Conservation (phyloP, 2,888 invertebrate genomes). For the Zelleria hepariella region DNA sequence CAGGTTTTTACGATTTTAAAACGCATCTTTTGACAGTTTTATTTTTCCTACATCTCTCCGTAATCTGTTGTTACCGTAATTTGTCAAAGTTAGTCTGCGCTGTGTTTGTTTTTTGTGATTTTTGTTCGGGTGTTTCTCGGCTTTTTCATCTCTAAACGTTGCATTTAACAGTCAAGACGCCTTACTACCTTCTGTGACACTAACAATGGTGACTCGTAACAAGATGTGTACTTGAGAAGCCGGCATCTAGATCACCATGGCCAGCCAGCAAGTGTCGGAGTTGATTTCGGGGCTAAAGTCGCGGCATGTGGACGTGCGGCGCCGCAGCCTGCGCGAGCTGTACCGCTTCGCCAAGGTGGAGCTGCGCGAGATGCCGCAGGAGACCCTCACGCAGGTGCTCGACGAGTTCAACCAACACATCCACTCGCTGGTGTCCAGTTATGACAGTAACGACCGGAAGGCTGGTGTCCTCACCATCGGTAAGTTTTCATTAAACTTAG, state of each 20-base stretch:
- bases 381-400: slow-evolving; percentile 87
- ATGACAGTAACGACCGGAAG: slow-evolving; percentile 93
- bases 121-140: not conserved
- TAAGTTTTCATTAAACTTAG: slow-evolving; percentile 47
- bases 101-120: not conserved
- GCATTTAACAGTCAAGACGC: not conserved
- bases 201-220: not conserved
- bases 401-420: slow-evolving; percentile 97
- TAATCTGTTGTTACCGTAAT: not conserved
- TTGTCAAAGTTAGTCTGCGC: not conserved
- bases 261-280: slow-evolving; percentile 74
- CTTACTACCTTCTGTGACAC: not conserved
- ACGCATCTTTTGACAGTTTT: not conserved
- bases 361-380: slow-evolving; percentile 87
- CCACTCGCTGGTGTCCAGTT: slow-evolving; percentile 92
- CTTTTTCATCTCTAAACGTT: not conserved
- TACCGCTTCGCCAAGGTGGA: slow-evolving; percentile 92
- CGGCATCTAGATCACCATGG: slow-evolving; percentile 24
- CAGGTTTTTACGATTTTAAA: not conserved
- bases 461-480: slow-evolving; percentile 95
- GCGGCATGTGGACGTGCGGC: slow-evolving; percentile 85
- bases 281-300: slow-evolving; percentile 91
- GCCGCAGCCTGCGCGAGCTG: slow-evolving; percentile 88
- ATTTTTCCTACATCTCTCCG: not conserved
- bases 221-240: not conserved